Percentiles rank a stretch among this genome's conserved stretches.
These are phyloP conservation scores for Phasianus colchicus DNA, from an alignment of 2,113 vertebrate species.

Conservation along the genomic window DNA sequence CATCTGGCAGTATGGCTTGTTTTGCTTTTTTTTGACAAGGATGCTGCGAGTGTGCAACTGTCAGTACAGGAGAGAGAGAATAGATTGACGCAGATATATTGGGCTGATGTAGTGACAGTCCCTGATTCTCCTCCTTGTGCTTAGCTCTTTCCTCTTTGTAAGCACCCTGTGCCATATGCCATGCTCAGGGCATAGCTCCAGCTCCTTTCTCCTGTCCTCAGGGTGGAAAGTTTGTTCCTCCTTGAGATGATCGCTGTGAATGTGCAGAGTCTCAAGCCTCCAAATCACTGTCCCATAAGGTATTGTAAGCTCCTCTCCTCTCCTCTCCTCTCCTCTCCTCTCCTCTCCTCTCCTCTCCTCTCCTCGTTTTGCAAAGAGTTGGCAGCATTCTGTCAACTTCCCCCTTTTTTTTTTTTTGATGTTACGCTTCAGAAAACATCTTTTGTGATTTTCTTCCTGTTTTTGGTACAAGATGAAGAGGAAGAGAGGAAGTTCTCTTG, in stretches of 20 bases:
- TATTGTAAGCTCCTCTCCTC: neutral
- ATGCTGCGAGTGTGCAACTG: neutral
- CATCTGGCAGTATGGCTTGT: neutral
- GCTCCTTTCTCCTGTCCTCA: neutral
- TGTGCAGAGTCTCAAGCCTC: neutral
- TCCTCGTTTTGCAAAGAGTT: neutral
- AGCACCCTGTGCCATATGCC: neutral
- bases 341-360: no score
- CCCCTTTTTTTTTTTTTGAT: slow-evolving; percentile 1
- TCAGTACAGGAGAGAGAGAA: neutral
- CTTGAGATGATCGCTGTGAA: neutral
- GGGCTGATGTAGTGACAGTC: neutral
- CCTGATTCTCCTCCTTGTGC: neutral
- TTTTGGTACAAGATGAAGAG: neutral
- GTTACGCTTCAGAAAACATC: neutral
- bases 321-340: neutral
- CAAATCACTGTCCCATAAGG: neutral
- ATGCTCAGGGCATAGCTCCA: neutral
- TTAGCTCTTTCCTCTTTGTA: neutral
- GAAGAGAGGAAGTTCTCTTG: slow-evolving; percentile 34
- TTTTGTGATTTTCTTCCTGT: neutral
- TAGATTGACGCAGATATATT: neutral
- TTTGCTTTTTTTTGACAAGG: slow-evolving; percentile 11
- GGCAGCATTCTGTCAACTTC: neutral
- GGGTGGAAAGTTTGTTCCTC: neutral